Evolutionary conservation across 2,113 vertebrate genomes (phyloP).

Genomic region (Todiramphus chloris): DNA sequence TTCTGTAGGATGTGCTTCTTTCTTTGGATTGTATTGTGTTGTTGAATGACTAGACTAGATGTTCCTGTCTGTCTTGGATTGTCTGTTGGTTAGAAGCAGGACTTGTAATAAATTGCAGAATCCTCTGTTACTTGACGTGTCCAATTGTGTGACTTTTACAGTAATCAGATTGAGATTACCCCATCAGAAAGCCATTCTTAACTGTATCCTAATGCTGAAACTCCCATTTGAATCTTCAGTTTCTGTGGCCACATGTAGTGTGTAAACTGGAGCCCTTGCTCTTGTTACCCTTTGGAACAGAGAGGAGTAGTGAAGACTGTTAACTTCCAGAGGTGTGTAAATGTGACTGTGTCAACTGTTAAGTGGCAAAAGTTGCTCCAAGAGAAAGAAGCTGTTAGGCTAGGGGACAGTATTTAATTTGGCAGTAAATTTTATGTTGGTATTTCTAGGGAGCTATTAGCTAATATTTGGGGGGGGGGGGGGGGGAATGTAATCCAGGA

Average conservation of each 20-base stretch:
- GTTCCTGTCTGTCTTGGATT: neutral
- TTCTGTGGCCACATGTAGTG: neutral
- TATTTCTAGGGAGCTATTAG: neutral
- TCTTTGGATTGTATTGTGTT: neutral
- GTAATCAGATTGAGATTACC: neutral
- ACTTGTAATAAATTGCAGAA: neutral
- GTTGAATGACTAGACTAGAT: neutral
- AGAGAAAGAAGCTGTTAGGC: neutral
- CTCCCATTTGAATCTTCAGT: neutral
- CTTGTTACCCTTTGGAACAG: neutral
- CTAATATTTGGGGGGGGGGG: neutral
- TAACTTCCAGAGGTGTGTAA: neutral
- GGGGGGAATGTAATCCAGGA: neutral
- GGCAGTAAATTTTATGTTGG: neutral
- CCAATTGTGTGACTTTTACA: neutral
- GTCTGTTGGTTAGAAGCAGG: neutral
- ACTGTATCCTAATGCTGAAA: neutral
- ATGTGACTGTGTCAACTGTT: accelerated
- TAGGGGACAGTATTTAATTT: neutral
- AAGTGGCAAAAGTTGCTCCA: neutral
- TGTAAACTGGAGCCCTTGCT: neutral
- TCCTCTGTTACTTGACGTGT: neutral
- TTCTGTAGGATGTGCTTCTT: neutral
- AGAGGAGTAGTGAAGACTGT: neutral
- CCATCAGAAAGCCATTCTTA: neutral